Conservation (phyloP, 2,888 invertebrate genomes). For the Dicranocentrus wangi region DNA sequence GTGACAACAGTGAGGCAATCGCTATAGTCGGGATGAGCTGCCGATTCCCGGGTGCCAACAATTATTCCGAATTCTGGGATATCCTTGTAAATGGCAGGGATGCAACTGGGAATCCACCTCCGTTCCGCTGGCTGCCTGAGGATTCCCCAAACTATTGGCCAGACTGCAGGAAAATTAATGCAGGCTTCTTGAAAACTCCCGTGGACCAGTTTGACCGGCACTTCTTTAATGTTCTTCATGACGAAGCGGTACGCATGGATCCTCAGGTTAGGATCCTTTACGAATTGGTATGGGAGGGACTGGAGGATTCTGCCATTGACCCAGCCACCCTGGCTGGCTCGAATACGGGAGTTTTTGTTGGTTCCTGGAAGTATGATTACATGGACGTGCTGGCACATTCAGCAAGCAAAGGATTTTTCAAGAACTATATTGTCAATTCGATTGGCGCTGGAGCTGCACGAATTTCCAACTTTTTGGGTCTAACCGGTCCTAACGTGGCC, state of each 20-base stretch:
- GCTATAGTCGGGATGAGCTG: slow-evolving; percentile 41
- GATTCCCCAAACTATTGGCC: background rate
- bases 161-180: background rate
- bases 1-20: slow-evolving; percentile 13
- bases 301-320: slow-evolving; percentile 5
- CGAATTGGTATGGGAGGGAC: slow-evolving; percentile 5
- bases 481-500: slow-evolving; percentile 53
- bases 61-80: slow-evolving; percentile 34
- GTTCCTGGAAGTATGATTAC: slow-evolving; percentile 2
- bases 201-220: slow-evolving; percentile 8
- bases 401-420: background rate
- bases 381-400: too few relatives aligned
- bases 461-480: background rate
- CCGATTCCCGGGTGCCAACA: slow-evolving; percentile 38
- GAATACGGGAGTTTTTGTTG: background rate
- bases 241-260: background rate
- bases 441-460: background rate
- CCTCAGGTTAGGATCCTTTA: background rate
- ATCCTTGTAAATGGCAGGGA: slow-evolving; percentile 18
- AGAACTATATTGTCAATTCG: slow-evolving; percentile 2
- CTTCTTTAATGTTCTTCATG: slow-evolving; percentile 30
- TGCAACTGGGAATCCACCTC: background rate
- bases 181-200: slow-evolving; percentile 14
- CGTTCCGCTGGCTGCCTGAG: slow-evolving; percentile 8
- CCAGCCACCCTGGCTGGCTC: background rate